Conservation (phyloP, 2,113 vertebrate species). For the Mesembrinibis cayennensis region DNA sequence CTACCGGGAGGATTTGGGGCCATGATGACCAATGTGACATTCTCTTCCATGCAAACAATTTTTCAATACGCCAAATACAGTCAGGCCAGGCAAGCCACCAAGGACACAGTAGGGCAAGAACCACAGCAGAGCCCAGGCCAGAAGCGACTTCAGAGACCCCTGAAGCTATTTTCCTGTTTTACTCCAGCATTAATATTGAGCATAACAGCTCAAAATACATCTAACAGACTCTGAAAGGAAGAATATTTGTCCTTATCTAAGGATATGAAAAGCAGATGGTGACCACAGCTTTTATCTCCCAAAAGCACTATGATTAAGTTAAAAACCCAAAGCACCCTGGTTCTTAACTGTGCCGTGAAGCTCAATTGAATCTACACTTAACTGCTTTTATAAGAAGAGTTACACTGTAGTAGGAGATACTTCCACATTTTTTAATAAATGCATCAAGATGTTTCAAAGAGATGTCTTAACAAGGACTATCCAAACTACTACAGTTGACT, state of each 20-base stretch:
- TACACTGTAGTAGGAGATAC: neutral
- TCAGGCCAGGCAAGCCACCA: neutral
- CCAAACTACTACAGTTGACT: no score
- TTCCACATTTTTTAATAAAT: neutral
- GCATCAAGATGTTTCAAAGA: neutral
- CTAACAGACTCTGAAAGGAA: neutral
- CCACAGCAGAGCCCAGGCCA: neutral
- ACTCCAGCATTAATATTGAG: neutral
- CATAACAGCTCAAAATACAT: neutral
- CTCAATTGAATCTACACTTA: neutral
- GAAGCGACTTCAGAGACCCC: neutral
- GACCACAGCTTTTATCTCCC: conserved; percentile 28
- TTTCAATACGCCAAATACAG: neutral
- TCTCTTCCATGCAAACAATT: neutral
- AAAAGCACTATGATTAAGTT: neutral
- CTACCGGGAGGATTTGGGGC: neutral
- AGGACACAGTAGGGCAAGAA: neutral
- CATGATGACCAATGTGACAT: rapidly evolving
- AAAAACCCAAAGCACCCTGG: rapidly evolving
- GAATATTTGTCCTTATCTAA: neutral
- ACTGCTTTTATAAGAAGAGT: neutral
- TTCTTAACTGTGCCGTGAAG: neutral
- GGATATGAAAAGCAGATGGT: neutral
- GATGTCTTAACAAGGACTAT: neutral
- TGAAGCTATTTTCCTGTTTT: neutral